Evolutionary conservation across 1,140 invertebrate genomes (phyloP).

Genomic region (Drosophila dunni): DNA sequence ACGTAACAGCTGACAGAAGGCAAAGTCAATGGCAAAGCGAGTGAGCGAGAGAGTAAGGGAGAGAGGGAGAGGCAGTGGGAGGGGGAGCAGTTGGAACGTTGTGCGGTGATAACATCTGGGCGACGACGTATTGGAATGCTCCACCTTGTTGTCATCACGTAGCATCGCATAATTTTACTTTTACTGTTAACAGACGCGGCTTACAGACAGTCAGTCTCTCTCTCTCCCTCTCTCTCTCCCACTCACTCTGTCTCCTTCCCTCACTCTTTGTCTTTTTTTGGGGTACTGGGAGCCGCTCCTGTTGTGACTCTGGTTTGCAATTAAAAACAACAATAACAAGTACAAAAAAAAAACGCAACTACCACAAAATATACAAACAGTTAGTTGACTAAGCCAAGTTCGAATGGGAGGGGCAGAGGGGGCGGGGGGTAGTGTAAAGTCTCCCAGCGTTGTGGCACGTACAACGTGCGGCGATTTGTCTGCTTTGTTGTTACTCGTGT

Average conservation of each 20-base stretch:
- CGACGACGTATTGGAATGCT: slow-evolving; percentile 77
- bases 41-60: slow-evolving; percentile 5
- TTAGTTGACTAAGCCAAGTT: slow-evolving; percentile 16
- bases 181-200: slow-evolving; percentile 66
- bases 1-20: slow-evolving; percentile 68
- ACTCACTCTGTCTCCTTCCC: not conserved
- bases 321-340: slow-evolving; percentile 39
- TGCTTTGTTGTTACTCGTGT: slow-evolving; percentile 52
- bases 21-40: slow-evolving; percentile 17
- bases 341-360: slow-evolving; percentile 55
- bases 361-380: slow-evolving; percentile 57
- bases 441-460: slow-evolving; percentile 59
- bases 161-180: slow-evolving; percentile 80
- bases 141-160: slow-evolving; percentile 73
- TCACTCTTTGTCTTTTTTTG: slow-evolving; percentile 1
- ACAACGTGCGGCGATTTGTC: slow-evolving; percentile 78
- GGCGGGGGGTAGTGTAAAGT: slow-evolving; percentile 24
- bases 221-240: slow-evolving; percentile 1
- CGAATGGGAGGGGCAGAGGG: not conserved
- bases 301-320: slow-evolving; percentile 70
- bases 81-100: slow-evolving; percentile 9
- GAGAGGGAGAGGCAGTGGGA: not conserved
- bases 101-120: slow-evolving; percentile 56
- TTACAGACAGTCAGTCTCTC: slow-evolving; percentile 2
- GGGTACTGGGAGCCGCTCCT: slow-evolving; percentile 67